Percentiles rank a stretch among this genome's conserved stretches.
Evolutionary conservation across 2,797 vertebrate species (phyloP).

Genomic region (Caiman crocodilus): DNA sequence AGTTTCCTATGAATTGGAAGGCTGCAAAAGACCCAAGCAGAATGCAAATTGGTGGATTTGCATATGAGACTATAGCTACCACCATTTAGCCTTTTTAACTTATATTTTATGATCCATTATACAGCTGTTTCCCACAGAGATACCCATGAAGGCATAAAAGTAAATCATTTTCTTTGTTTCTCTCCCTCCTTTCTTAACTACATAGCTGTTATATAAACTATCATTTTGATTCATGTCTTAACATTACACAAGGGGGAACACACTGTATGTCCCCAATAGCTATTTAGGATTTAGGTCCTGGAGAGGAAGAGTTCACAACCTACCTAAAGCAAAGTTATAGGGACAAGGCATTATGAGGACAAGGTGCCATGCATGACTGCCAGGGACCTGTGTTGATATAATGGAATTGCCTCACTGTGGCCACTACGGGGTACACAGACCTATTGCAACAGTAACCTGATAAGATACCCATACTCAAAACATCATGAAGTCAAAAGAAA

Average conservation of each 20-base stretch:
- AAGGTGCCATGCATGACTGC: background rate
- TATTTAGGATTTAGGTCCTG: background rate
- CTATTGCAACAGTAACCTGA: background rate
- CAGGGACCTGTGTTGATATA: background rate
- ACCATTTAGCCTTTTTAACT: background rate
- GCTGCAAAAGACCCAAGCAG: background rate
- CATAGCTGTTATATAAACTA: background rate
- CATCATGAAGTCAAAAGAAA: background rate
- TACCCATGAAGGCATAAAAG: background rate
- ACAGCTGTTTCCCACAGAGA: background rate
- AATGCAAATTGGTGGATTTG: background rate
- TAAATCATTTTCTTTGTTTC: conserved; percentile 8
- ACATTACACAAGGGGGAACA: background rate
- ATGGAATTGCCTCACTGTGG: background rate
- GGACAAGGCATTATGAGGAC: background rate
- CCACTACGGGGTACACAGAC: background rate
- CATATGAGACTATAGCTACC: background rate
- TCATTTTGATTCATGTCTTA: background rate
- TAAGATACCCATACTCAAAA: background rate
- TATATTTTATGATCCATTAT: background rate
- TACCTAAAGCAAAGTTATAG: background rate
- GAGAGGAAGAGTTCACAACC: background rate
- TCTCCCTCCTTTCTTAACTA: background rate
- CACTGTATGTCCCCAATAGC: background rate
- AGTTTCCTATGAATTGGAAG: background rate